These are phyloP conservation scores for Pluvialis apricaria DNA, from an alignment of 2,113 vertebrate species.

Conservation along the genomic window DNA sequence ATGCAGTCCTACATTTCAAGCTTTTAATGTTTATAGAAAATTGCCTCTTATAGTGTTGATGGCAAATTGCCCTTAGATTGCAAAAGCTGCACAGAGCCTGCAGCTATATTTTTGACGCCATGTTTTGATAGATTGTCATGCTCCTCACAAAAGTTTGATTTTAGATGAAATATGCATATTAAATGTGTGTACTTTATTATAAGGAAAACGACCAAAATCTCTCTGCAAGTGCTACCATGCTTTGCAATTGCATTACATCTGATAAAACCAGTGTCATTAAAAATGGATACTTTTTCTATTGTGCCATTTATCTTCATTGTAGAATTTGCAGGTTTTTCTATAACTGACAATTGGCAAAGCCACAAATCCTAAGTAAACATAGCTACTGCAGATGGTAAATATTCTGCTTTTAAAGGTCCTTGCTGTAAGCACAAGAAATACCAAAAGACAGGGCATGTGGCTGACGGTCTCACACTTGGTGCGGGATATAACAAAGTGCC, in stretches of 20 bases:
- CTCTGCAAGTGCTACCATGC: background rate
- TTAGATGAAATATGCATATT: conserved; percentile 34
- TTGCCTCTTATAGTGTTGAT: conserved; percentile 1
- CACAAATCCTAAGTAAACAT: conserved; percentile 3
- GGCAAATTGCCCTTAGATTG: conserved; percentile 33
- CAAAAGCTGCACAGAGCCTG: background rate
- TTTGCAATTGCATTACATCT: background rate
- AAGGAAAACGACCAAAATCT: background rate
- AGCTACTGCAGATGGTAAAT: background rate
- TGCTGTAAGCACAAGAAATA: conserved; percentile 4
- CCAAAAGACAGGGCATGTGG: background rate
- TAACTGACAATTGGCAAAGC: background rate
- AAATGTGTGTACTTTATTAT: background rate
- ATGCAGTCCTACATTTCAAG: background rate
- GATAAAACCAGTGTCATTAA: background rate
- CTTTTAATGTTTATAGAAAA: conserved; percentile 50
- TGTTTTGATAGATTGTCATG: conserved; percentile 30
- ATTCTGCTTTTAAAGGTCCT: conserved; percentile 7
- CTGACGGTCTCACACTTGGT: background rate
- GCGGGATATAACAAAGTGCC: background rate
- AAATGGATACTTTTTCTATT: background rate
- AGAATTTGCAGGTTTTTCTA: background rate
- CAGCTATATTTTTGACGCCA: background rate
- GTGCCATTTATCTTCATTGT: background rate
- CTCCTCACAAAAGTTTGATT: conserved; percentile 28